Evolutionary conservation across 2,888 invertebrate species (phyloP), one percentile per base, ranked within the genome.

Genomic region (Dicyrtomina minuta): DNA sequence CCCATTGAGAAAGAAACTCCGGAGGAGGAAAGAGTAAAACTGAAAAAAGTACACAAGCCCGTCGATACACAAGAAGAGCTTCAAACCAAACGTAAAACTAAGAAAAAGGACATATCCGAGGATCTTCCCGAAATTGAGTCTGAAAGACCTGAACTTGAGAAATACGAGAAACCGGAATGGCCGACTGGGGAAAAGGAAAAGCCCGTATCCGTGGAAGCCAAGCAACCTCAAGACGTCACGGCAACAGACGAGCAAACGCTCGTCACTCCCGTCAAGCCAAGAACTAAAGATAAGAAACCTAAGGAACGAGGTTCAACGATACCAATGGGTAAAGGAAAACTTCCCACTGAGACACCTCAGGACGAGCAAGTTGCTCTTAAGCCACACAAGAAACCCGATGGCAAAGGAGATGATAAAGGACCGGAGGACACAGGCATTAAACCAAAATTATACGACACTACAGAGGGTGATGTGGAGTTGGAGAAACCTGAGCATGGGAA

Each of bases 111-210:
- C 2, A 33, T 3, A 49, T 51, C 65, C 17, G 49, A 70, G 20
- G 53, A 22, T 12, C 46, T 41, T 46, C 56, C 56, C 17, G 65
- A 71, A 24, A 68, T 71, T 20, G 64, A 44, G 15, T 22, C 55
- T 27, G 74, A 74, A 26, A 41, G 51, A n/a, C 59, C 71, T 1
- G 59, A 46, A 6, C 58, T 74, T 1, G 74, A 74, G 26, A 62
- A 61, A 33, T 68, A 70, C 12, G 74, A 74, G 27, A 74, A 74
- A 56, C 67, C 71, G 46, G 72, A 71, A 53, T 71, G 71, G 72
- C 51, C 78, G n/a, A 80, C 82, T 64, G 83, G 82, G 74, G 75
- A 82, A 26, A 27, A 43, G 39, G 60, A 70, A 65, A 60, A 15
- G 10, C 26, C 61, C 15, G 72, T 71, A 60, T 43, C 65, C 66